phyloP scores from a whole-genome alignment of 2,797 vertebrate genomes.

The Poeciliopsis gracilis region DNA sequence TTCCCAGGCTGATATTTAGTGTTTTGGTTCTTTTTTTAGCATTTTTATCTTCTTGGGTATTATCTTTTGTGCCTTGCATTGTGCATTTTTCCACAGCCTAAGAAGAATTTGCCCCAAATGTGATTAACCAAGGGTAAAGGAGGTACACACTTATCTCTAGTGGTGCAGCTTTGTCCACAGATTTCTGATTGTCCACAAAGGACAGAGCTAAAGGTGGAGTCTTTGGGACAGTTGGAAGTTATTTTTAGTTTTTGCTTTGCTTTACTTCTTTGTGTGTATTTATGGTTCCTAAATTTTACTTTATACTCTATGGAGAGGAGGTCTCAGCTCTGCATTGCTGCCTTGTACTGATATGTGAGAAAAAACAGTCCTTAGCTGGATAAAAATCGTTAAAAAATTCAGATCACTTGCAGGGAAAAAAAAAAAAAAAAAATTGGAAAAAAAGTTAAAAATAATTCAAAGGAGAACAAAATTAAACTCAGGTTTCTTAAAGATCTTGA shows the following conservation, averaged over 20 bases:
- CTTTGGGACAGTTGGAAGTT: constrained; percentile 41
- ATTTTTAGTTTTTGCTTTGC: constrained; percentile 31
- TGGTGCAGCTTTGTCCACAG: constrained; percentile 52
- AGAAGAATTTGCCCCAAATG: constrained; percentile 65
- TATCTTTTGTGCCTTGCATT: constrained; percentile 61
- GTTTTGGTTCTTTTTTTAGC: constrained; percentile 74
- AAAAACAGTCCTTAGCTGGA: neutral
- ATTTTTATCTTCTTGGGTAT: constrained; percentile 71
- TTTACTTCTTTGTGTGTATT: constrained; percentile 33
- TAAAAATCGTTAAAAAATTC: neutral
- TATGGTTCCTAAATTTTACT: constrained; percentile 19
- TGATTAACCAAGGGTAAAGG: constrained; percentile 77
- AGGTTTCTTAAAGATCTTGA: no score
- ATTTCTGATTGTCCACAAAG: constrained; percentile 54
- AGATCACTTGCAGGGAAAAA: neutral
- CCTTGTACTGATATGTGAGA: neutral
- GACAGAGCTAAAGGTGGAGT: constrained; percentile 51
- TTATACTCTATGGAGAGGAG: neutral
- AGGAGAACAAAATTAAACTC: neutral
- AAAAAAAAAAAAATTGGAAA: neutral
- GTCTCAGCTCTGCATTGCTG: neutral
- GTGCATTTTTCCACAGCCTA: constrained; percentile 59
- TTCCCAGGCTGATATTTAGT: constrained; percentile 62
- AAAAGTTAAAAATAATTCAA: neutral
- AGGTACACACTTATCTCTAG: constrained; percentile 65